Base-by-base conservation (phyloP, 2,797 vertebrate genomes). In the Podargus strigoides region DNA sequence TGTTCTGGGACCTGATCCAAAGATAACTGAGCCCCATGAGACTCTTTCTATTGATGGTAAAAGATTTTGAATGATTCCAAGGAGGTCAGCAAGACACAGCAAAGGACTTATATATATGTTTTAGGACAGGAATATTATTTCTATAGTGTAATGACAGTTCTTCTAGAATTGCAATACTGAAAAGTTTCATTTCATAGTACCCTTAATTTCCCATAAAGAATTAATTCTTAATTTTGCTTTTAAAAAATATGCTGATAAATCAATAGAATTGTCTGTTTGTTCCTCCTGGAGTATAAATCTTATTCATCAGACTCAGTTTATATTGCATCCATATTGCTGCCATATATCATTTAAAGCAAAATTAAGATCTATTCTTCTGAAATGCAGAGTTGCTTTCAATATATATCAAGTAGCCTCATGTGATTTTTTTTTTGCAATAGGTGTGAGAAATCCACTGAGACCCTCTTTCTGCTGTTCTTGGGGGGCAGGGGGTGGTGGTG, bases 1-100 rank as follows among this genome's bases (percentile, higher is more conserved):
- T 46, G 19, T 89, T 92, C 68, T 95, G 62, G 63, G 66, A 92
- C 60, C 66, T 42, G n/a, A 90, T 84, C 80, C 92, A 95, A 94
- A 93, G 83, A 69, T 70, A 68, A 82, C 77, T 37, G 76, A 91
- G 70, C 18, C 59, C 37, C 12, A 6, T 41, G 78, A 78, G 63
- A 64, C 26, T 74, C 59, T 50, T 87, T 74, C 70, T 90, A 1
- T 62, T 78, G 92, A 78, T 49, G 20, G 62, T 41, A 75, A 90
- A 81, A 62, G 58, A 62, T 84, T 79, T 26, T 47, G 30, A 62
- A 73, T 85, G 70, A 89, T 52, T 74, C 37, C 1, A 2, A 70
- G 64, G 52, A 94, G 44, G 44, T 83, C 56, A 83, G 62, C 53
- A 75, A 86, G 66, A 82, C 39, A 49, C 49, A 90, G 46, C 11